phyloP scores from a whole-genome alignment of 2,888 invertebrate species.

The Hirtodrosophila histrioides region DNA sequence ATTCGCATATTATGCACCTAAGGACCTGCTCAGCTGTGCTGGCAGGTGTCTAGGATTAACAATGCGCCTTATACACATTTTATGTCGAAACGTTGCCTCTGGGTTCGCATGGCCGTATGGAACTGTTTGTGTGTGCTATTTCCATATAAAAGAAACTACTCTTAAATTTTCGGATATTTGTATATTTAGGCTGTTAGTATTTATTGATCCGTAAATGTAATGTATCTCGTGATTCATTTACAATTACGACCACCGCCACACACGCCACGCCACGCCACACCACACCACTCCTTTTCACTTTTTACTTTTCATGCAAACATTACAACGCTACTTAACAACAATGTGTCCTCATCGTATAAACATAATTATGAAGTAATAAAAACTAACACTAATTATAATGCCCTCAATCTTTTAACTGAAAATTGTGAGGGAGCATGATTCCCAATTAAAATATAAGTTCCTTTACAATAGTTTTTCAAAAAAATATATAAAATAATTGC shows the following conservation, averaged over 20 bases:
- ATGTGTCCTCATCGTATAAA: conserved; percentile 22
- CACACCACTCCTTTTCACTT: not conserved
- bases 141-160: not conserved
- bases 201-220: conserved; percentile 44
- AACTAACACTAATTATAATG: not conserved
- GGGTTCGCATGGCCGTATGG: conserved; percentile 55
- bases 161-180: conserved; percentile 22
- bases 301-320: conserved; percentile 11
- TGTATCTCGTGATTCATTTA: conserved; percentile 15
- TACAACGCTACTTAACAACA: conserved; percentile 4
- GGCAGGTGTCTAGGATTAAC: conserved; percentile 3
- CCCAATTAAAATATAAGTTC: not conserved
- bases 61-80: not conserved
- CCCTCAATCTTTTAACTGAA: not conserved
- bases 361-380: conserved; percentile 11
- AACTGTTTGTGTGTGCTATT: conserved; percentile 36
- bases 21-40: conserved; percentile 31
- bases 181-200: conserved; percentile 60
- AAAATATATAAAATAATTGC: no score
- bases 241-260: no score
- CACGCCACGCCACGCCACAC: not conserved
- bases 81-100: conserved; percentile 24
- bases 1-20: not conserved
- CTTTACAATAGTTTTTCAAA: no score
- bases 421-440: conserved; percentile 11